These are phyloP conservation scores for Champsocephalus gunnari DNA, from an alignment of 2,797 vertebrate species.

Conservation along the genomic window DNA sequence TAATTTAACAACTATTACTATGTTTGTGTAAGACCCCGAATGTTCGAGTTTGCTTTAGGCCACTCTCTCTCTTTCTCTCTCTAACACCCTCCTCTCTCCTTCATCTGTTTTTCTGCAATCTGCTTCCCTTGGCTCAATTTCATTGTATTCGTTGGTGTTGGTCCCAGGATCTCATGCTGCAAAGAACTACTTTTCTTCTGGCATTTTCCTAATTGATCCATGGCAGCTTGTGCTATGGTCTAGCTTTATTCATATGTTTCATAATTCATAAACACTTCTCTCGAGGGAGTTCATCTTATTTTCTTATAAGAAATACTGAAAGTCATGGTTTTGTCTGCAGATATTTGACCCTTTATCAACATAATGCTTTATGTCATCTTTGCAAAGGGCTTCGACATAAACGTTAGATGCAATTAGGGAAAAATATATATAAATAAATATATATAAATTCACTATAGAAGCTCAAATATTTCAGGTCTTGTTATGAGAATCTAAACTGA, in stretches of 20 bases:
- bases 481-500: background rate
- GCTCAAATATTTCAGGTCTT: background rate
- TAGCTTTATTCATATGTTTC: constrained; percentile 61
- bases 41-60: constrained; percentile 66
- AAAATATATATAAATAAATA: background rate
- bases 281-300: constrained; percentile 48
- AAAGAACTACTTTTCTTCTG: constrained; percentile 70
- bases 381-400: constrained; percentile 1
- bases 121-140: constrained; percentile 62
- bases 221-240: constrained; percentile 54
- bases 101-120: constrained; percentile 52
- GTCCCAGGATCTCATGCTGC: constrained; percentile 68
- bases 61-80: constrained; percentile 18
- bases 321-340: constrained; percentile 27
- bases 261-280: constrained; percentile 72
- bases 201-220: constrained; percentile 80
- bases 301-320: constrained; percentile 43
- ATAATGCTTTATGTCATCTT: background rate
- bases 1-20: constrained; percentile 77
- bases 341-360: constrained; percentile 35
- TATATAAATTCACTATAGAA: background rate
- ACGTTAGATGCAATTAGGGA: background rate
- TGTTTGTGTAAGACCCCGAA: constrained; percentile 77
- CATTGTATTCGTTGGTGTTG: constrained; percentile 62
- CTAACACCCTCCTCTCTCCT: constrained; percentile 35